Conservation (phyloP, 1,140 invertebrate species). For the Oscheius sp. region DNA sequence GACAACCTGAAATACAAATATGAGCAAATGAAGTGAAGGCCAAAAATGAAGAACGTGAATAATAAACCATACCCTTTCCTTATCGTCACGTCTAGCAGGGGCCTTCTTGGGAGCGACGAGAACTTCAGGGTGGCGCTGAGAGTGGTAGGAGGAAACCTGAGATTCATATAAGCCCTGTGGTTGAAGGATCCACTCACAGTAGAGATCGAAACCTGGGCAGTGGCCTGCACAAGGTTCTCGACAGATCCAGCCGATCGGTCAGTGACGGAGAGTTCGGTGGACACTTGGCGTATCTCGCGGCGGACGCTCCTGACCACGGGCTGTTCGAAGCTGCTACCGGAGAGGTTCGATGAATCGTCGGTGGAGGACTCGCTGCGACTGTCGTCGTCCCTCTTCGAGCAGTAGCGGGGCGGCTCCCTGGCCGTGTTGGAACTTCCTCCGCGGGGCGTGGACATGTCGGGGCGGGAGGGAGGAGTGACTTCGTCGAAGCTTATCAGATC, state of each 20-base stretch:
- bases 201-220: neutral
- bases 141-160: neutral
- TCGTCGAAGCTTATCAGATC: constrained; percentile 1
- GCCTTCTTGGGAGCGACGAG: neutral
- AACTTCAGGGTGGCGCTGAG: neutral
- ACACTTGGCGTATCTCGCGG: no score
- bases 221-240: neutral
- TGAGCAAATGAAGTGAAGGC: no score
- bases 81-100: neutral
- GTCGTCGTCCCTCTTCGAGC: no score
- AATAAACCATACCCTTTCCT: no score
- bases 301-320: no score
- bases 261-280: no score
- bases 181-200: no score
- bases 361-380: neutral
- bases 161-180: neutral
- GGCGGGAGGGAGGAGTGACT: neutral
- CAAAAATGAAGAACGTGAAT: no score
- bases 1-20: no score
- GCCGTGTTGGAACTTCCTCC: no score
- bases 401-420: no score
- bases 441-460: neutral
- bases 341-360: neutral
- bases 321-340: neutral
- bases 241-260: neutral